These are phyloP conservation scores for Mustela nigripes DNA, from an alignment of 2,113 vertebrate species.

Conservation along the genomic window DNA sequence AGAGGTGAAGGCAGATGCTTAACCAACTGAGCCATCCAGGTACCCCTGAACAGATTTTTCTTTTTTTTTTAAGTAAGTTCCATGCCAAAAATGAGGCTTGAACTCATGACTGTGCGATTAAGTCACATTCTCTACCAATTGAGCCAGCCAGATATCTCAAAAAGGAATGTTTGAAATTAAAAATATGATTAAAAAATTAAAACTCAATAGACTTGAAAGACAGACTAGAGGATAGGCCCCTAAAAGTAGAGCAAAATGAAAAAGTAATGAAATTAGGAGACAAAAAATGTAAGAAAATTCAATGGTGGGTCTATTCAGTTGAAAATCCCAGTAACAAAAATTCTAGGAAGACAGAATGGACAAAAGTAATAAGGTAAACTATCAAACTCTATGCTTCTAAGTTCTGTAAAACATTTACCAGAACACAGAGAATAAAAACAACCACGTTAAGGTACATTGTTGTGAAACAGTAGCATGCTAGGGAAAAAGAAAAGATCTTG, in stretches of 20 bases:
- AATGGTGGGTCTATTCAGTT: not conserved
- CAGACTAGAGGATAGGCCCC: not conserved
- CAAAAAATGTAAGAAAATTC: not conserved
- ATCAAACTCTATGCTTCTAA: conserved; percentile 21
- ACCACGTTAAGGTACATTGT: not conserved
- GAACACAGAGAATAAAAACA: not conserved
- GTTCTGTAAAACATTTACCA: not conserved
- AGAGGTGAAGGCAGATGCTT: not conserved
- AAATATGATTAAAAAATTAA: not conserved
- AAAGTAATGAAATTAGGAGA: not conserved
- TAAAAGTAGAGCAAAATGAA: conserved; percentile 31
- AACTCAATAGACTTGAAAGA: not conserved
- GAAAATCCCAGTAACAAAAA: conserved; percentile 24
- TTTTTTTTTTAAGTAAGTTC: not conserved
- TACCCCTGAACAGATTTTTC: not conserved
- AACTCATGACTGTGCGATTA: not conserved
- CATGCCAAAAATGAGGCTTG: not conserved
- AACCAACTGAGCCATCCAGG: not conserved
- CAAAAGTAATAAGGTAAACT: not conserved
- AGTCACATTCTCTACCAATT: not conserved
- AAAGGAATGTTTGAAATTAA: conserved; percentile 11
- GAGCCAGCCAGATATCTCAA: not conserved
- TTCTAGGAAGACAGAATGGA: not conserved
- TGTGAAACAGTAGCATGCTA: not conserved
- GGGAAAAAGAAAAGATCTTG: not conserved